Evolutionary conservation across 2,113 vertebrate species (phyloP), one percentile per base, ranked within the genome.

Genomic region (Enhydra lutris): DNA sequence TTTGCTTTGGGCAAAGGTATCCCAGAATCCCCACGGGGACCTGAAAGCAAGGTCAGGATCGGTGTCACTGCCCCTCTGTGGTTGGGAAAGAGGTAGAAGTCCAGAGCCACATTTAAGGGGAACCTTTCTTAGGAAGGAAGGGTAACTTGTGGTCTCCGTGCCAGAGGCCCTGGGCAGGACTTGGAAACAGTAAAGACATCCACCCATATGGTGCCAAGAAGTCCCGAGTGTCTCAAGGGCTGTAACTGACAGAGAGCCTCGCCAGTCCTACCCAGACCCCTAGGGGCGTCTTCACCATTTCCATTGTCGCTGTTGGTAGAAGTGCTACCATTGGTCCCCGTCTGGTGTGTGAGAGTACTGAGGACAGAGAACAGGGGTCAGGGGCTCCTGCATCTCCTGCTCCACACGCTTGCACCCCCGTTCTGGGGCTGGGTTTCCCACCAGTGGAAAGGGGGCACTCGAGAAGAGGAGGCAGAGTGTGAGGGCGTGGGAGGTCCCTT

Each of bases 11-110:
- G 24, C 79, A 11, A 55, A 20, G 52, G 52, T 18, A 55, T 55
- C 18, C 55, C 4, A 42, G 6, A 15, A 45, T 2, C 18, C 17
- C 89, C 50, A 20, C 0, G 0, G 2, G 7, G 65, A 63, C 55
- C 5, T 95, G 24, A 81, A 12, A 69, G 18, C 0, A 2, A 69
- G 55, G 55, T 52, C n/a, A 45, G 18, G 42, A 47, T 88, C 59
- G 6, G 24, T 17, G 5, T 31, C 50, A 20, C 1, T 47, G 39
- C 26, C 29, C 3, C 5, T 57, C 18, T 50, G 3, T 63, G 36
- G 24, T 45, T 61, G 29, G 50, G 29, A 57, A 82, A 45, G 50
- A 15, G 81, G 24, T 71, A 15, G 31, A 89, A 86, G 59, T 67
- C 5, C 34, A 74, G 57, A 84, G 3, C 7, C 18, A 24, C 47